phyloP scores from a whole-genome alignment of 2,113 vertebrate genomes.

The Motacilla tschutschensis region DNA sequence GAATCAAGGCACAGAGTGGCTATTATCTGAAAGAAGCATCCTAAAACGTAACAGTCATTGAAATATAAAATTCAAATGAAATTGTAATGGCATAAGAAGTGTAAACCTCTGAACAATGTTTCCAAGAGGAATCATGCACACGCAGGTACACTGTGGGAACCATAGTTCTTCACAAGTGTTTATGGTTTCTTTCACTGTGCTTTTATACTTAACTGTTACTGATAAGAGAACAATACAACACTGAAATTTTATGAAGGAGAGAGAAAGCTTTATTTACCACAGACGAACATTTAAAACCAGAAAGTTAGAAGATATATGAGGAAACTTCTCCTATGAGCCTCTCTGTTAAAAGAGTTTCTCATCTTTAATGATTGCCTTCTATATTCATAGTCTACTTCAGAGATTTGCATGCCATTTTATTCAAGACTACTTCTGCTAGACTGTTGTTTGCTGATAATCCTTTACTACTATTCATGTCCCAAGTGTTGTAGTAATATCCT shows the following conservation, averaged over 20 bases:
- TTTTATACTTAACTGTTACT: background rate
- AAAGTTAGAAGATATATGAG: background rate
- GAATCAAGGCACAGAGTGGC: background rate
- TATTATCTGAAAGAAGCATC: background rate
- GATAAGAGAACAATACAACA: background rate
- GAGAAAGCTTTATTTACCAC: background rate
- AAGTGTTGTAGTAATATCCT: background rate
- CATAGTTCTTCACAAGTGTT: background rate
- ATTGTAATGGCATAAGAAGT: background rate
- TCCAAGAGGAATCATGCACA: background rate
- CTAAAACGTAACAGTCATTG: background rate
- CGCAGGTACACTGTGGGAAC: accelerated
- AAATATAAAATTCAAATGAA: background rate
- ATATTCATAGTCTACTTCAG: background rate
- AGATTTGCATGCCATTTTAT: conserved; percentile 2
- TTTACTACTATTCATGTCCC: background rate
- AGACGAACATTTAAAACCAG: background rate
- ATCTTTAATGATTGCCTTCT: background rate
- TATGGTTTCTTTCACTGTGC: background rate
- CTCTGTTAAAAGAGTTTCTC: background rate
- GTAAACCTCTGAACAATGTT: background rate
- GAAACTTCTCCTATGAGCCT: background rate
- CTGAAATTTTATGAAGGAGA: background rate
- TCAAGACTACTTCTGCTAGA: background rate
- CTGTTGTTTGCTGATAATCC: background rate